Base-by-base conservation (phyloP, 2,113 vertebrate species). In the Megaleporinus macrocephalus region DNA sequence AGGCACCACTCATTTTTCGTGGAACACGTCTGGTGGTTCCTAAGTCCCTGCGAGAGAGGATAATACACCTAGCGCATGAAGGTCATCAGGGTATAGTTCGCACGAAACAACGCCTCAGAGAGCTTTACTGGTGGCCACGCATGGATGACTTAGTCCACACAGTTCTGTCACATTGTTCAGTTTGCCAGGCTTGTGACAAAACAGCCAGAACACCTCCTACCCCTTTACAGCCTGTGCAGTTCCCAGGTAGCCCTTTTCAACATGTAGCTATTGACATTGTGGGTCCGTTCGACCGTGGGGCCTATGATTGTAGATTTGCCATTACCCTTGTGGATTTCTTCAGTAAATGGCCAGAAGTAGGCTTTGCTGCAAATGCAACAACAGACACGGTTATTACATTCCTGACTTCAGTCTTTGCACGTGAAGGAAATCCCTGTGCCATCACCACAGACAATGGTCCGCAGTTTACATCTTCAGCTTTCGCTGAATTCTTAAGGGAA, bases 301-400 rank as follows among this genome's bases (percentile, higher is more conserved):
- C n/a, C 20, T 36, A 71, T 51, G 68, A 36, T 29, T 73, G 75
- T 44, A 73, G 75, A 49, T 75, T 73, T 79, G 59, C 44, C 12
- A 65, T 77, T 27, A 73, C 78, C 5, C 47, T 81, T 11, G 30
- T 49, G 30, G 53, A 81, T 15, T 81, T 77, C 27, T 79, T 63
- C 22, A 74, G 24, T 12, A 79, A 84, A 59, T 78, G 81, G 76
- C 75, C 76, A 22, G 82, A 68, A 55, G 82, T 57, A 16, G n/a
- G n/a, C n/a, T 83, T 84, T 47, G 15, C 78, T 24, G n/a, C 33
- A 3, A 59, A 44, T 30, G 55, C 49, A 14, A 81, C 78, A 59
- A 70, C 83, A 44, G 51, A 44, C 7, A 59, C 63, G 5, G 13
- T 80, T n/a, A 20, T 27, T 16, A 49, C 62, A 59, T 80, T 84